phyloP scores from a whole-genome alignment of 1,140 invertebrate species.

The Drosophila ironensis region DNA sequence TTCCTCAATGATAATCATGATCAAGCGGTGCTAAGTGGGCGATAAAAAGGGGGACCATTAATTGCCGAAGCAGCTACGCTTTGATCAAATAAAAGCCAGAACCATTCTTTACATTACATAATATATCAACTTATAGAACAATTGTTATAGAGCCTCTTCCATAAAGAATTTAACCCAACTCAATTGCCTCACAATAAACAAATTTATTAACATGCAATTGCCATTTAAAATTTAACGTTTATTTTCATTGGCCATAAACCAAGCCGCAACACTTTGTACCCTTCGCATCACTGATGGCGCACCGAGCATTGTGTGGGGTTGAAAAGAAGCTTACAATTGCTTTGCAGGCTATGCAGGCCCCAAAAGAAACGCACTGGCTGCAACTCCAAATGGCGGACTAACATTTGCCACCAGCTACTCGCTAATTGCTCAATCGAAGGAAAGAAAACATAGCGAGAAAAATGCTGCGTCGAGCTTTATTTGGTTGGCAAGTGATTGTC shows the following conservation, averaged over 20 bases:
- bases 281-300: not conserved
- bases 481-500: constrained; percentile 17
- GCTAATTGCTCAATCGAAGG: constrained; percentile 40
- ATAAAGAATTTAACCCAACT: too few relatives aligned
- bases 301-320: not conserved
- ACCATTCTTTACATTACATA: too few relatives aligned
- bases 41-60: too few relatives aligned
- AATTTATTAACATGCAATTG: too few relatives aligned
- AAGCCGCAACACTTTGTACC: not conserved
- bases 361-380: not conserved
- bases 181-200: too few relatives aligned
- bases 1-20: not conserved
- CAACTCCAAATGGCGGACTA: constrained; percentile 10
- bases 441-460: constrained; percentile 20
- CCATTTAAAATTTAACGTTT: too few relatives aligned
- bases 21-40: not conserved
- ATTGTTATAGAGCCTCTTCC: too few relatives aligned
- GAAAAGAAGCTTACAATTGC: constrained; percentile 33
- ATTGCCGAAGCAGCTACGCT: too few relatives aligned
- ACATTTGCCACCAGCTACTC: constrained; percentile 29
- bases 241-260: not conserved
- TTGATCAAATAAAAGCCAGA: too few relatives aligned
- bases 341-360: constrained; percentile 3
- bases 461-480: constrained; percentile 11
- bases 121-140: too few relatives aligned